Evolutionary conservation across 2,888 invertebrate species (phyloP).

Genomic region (Heliconius aoede): DNA sequence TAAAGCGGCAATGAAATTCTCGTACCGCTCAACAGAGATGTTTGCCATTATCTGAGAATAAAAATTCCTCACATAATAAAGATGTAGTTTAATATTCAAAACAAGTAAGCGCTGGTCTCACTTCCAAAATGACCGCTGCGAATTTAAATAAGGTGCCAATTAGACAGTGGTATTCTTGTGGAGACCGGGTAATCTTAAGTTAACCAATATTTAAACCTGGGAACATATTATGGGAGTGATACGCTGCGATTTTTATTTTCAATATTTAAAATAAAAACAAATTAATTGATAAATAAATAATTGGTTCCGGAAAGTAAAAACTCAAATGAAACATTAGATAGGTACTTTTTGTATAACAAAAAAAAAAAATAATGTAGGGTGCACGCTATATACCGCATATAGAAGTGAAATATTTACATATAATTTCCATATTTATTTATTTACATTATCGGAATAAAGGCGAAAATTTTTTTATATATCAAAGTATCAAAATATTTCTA

Average conservation of each 20-base stretch:
- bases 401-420: no score
- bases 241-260: not conserved
- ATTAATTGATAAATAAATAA: not conserved
- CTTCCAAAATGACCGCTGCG: conserved; percentile 69
- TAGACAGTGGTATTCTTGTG: conserved; percentile 66
- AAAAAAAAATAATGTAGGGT: no score
- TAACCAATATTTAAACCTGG: conserved; percentile 43
- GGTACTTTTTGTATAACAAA: no score
- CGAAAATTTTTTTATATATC: no score
- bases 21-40: conserved; percentile 67
- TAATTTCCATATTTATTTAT: no score
- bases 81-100: conserved; percentile 73
- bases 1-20: conserved; percentile 69
- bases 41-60: conserved; percentile 69
- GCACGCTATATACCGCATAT: no score
- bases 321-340: no score
- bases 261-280: not conserved
- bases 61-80: conserved; percentile 76
- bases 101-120: conserved; percentile 64
- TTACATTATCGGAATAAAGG: no score
- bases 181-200: conserved; percentile 69
- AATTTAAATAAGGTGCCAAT: conserved; percentile 80
- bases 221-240: not conserved
- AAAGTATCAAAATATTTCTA: not conserved
- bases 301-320: no score